phyloP scores from a whole-genome alignment of 2,888 invertebrate genomes.

The Diploptera punctata region DNA sequence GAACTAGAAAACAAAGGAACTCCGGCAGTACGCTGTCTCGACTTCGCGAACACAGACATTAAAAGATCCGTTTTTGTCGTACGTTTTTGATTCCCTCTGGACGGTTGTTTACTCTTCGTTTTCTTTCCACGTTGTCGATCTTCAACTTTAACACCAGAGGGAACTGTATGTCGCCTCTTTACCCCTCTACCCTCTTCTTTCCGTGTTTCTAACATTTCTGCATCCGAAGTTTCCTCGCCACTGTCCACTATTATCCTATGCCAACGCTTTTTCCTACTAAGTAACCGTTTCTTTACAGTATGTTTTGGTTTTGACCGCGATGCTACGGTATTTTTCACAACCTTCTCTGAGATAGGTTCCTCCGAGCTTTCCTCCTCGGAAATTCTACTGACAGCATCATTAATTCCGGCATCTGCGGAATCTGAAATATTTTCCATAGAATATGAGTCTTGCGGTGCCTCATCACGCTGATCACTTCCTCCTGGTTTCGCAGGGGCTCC shows the following conservation, averaged over 20 bases:
- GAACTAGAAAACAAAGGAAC: not conserved
- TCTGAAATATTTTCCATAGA: no score
- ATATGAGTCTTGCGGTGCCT: not conserved
- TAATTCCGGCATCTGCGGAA: no score
- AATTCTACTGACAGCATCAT: no score
- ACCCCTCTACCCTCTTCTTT: not conserved
- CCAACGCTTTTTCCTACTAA: not conserved
- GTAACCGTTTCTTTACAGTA: not conserved
- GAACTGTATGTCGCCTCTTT: not conserved
- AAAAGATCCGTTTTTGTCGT: conserved; percentile 33
- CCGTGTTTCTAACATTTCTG: not conserved
- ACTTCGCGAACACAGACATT: conserved; percentile 35
- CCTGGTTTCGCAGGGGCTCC: no score
- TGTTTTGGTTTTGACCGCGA: not conserved
- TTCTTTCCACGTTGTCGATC: not conserved
- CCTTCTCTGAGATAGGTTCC: no score
- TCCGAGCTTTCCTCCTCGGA: no score
- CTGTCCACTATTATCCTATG: conserved; percentile 19
- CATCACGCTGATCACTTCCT: no score
- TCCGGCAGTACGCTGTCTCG: conserved; percentile 2
- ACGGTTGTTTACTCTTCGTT: not conserved
- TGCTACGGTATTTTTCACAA: no score
- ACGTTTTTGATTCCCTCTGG: not conserved
- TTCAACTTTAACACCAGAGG: conserved; percentile 2
- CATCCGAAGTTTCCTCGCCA: conserved; percentile 14